Percentiles rank a stretch among this genome's conserved stretches.
phyloP scores from a whole-genome alignment of 2,797 vertebrate species.

The Tragelaphus oryx region DNA sequence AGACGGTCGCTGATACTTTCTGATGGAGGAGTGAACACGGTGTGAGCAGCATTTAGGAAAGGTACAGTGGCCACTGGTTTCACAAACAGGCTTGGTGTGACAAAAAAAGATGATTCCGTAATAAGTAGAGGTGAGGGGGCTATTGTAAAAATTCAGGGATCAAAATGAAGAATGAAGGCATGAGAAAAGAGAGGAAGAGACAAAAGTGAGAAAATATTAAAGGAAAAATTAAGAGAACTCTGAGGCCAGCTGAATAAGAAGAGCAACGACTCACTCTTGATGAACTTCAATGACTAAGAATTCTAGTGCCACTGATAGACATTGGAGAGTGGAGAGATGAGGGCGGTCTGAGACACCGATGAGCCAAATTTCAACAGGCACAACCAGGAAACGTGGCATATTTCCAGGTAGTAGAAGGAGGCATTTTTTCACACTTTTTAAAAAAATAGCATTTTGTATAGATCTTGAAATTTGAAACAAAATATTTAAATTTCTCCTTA shows the following conservation, averaged over 20 bases:
- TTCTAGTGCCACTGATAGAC: background rate
- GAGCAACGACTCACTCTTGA: background rate
- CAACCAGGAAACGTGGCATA: background rate
- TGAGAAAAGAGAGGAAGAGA: background rate
- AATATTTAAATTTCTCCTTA: background rate
- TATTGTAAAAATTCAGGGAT: background rate
- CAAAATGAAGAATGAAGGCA: background rate
- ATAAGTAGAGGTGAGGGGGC: background rate
- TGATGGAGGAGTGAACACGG: background rate
- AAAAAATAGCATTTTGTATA: background rate
- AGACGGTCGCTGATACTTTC: background rate
- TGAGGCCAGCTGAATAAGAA: background rate
- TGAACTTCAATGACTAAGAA: background rate
- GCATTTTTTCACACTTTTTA: background rate
- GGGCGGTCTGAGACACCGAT: background rate
- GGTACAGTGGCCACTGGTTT: background rate
- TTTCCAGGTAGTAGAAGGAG: background rate
- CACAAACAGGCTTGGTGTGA: background rate
- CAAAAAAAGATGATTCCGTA: background rate
- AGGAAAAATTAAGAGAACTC: background rate
- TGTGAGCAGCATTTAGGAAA: background rate
- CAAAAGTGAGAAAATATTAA: background rate
- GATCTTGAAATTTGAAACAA: background rate
- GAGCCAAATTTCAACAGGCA: background rate
- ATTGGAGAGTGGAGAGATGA: background rate